These are phyloP conservation scores for Alsophila aescularia DNA, from an alignment of 2,888 invertebrate genomes.

Conservation along the genomic window DNA sequence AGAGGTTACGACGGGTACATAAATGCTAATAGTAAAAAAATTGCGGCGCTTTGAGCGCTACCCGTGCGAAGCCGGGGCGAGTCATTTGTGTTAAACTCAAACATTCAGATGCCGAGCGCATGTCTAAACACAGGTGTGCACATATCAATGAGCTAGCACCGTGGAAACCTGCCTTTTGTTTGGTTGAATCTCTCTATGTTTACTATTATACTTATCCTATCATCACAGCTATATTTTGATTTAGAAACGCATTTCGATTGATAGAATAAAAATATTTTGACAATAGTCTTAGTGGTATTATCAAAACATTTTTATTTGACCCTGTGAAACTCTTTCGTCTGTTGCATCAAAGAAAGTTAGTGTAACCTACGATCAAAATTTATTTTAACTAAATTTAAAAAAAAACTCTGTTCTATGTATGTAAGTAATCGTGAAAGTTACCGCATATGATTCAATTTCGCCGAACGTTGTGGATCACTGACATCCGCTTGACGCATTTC, in stretches of 20 bases:
- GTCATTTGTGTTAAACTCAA: constrained; percentile 4
- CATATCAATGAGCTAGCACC: constrained; percentile 48
- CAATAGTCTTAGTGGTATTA: constrained; percentile 35
- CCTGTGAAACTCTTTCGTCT: constrained; percentile 21
- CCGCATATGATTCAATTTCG: constrained; percentile 14
- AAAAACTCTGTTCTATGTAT: too few species aligned
- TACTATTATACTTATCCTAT: constrained; percentile 67
- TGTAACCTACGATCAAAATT: too few species aligned
- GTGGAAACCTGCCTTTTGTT: constrained; percentile 61
- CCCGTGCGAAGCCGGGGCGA: too few species aligned
- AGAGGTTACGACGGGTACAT: too few species aligned
- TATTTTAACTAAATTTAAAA: too few species aligned
- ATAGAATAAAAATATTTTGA: constrained; percentile 67
- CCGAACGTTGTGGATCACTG: background rate
- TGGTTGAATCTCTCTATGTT: constrained; percentile 61
- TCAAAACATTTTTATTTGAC: constrained; percentile 9
- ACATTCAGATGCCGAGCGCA: constrained; percentile 30
- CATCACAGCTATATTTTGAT: constrained; percentile 68
- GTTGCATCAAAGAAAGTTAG: constrained; percentile 6
- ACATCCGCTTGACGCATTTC: constrained; percentile 17
- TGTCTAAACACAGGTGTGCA: constrained; percentile 48
- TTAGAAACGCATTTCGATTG: constrained; percentile 49
- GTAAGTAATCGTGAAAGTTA: constrained; percentile 1
- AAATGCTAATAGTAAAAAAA: too few species aligned
- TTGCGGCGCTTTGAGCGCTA: too few species aligned